Evolutionary conservation across 2,113 vertebrate genomes (phyloP), one percentile per base, ranked within the genome.

Genomic region (Xyliphius kryptos): DNA sequence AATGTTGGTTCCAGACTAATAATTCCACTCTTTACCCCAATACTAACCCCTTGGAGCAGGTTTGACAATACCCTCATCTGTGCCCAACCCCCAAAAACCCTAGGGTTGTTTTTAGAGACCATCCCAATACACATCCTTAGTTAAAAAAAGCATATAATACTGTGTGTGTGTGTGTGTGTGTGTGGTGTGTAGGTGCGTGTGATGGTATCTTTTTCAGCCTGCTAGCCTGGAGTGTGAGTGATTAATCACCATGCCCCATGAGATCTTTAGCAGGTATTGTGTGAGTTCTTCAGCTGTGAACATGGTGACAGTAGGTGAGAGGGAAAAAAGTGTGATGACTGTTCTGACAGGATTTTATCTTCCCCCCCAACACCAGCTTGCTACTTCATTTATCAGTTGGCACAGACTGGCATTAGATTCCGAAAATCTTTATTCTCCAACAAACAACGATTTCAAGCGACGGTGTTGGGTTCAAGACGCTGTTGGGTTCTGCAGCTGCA

Each of bases 211-310:
- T 44, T 20, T 47, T 53, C 53, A 44, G 54, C 22, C 15, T 62
- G 53, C 16, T 54, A 40, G 54, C 69, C 59, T 40, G 54, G 60
- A 58, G 54, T 36, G 32, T 15, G 56, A 37, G 56, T 74, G 72
- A 67, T 66, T 57, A 57, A 74, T 59, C 14, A 17, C 46, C 16
- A 48, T 52, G 49, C 46, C 54, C 13, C 17, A 40, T n/a, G 48
- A n/a, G 56, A 51, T 69, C 49, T 62, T 70, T 67, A 41, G 44
- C 67, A 67, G 58, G 67, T 70, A 60, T 63, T 57, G 63, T 61
- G 59, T 26, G 53, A 50, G 66, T 50, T 58, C 56, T 21, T 51
- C 38, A 22, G 62, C 58, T 48, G 53, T 51, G 63, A 67, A 55
- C 53, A 51, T 40, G 47, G 56, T 58, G 47, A 61, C 61, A 22